phyloP scores from a whole-genome alignment of 2,888 invertebrate genomes.

The Tetropium fuscum region DNA sequence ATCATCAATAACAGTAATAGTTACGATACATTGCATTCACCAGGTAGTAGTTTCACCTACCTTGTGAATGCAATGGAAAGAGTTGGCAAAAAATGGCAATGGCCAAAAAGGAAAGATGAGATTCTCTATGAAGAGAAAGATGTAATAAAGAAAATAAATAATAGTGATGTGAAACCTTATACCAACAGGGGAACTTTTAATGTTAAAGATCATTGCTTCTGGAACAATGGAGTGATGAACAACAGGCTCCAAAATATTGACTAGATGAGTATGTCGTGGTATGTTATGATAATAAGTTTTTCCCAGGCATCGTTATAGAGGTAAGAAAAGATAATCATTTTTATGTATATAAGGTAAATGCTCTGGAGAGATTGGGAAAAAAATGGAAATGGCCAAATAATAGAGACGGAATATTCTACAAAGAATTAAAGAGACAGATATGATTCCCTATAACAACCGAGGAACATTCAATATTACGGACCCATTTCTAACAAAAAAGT shows the following conservation, averaged over 20 bases:
- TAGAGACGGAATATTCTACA: neutral
- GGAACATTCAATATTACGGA: too few species aligned
- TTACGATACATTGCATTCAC: too few species aligned
- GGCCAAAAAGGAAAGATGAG: neutral
- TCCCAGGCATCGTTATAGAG: slow-evolving; percentile 2
- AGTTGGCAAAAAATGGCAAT: neutral
- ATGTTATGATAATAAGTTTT: slow-evolving; percentile 1
- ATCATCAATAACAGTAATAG: neutral
- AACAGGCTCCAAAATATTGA: slow-evolving; percentile 26
- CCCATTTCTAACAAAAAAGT: too few species aligned
- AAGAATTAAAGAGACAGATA: too few species aligned
- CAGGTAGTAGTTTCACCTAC: neutral
- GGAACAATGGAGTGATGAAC: too few species aligned
- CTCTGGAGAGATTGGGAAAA: neutral
- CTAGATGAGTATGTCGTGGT: slow-evolving; percentile 9
- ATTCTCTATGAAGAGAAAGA: neutral
- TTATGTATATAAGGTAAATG: neutral
- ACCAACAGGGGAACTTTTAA: neutral
- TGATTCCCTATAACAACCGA: too few species aligned
- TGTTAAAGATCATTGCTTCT: too few species aligned
- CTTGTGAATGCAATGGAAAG: neutral
- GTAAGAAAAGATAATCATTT: neutral
- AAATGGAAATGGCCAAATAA: neutral
- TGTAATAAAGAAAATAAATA: neutral
- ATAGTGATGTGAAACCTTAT: neutral